Evolutionary conservation across 2,797 vertebrate genomes (phyloP), one percentile per base, ranked within the genome.

Genomic region (Kryptolebias ocellatus): DNA sequence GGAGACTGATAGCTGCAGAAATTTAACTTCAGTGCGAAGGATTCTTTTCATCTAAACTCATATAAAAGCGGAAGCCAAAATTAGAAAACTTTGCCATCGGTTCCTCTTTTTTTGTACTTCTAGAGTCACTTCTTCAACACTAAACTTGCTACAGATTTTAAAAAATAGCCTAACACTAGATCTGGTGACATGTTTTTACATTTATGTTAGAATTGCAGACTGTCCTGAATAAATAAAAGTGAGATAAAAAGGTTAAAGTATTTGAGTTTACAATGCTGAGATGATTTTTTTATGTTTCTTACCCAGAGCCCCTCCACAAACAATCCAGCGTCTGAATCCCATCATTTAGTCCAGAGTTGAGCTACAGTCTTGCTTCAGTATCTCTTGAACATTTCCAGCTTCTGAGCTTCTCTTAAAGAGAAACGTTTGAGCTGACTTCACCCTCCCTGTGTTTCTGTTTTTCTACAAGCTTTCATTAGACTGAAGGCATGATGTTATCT

Each of bases 311-410:
- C 90, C 89, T 44, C 94, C 93, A 74, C 94, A 95, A 52, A 94
- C 85, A 76, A 95, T 81, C 94, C 93, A 95, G 39, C 90, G 92
- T 72, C 82, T 94, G 73, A 95, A 93, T 75, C 91, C 92, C 93
- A 94, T 95, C 84, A 84, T 89, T 87, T 76, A 83, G 76, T 72
- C 77, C 39, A n/a, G 24, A 74, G 44, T 8, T 49, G 44, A 60
- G 39, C 37, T 28, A 12, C 53, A 28, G 54, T 70, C 56, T n/a
- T 68, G 60, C 27, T 74, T 64, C 4, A 7, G 65, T 8, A 49
- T 63, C 27, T 63, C 37, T 72, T 27, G 53, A 56, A 58, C 46
- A 78, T 73, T 31, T 39, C 45, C 52, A 57, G 24, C 24, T 16
- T 49, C 50, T 56, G 8, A 62, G 27, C 46, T 39, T 72, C 64